Percentiles rank a stretch among this genome's conserved stretches.
These are phyloP conservation scores for Propithecus coquereli DNA, from an alignment of 2,113 vertebrate genomes.

Conservation along the genomic window DNA sequence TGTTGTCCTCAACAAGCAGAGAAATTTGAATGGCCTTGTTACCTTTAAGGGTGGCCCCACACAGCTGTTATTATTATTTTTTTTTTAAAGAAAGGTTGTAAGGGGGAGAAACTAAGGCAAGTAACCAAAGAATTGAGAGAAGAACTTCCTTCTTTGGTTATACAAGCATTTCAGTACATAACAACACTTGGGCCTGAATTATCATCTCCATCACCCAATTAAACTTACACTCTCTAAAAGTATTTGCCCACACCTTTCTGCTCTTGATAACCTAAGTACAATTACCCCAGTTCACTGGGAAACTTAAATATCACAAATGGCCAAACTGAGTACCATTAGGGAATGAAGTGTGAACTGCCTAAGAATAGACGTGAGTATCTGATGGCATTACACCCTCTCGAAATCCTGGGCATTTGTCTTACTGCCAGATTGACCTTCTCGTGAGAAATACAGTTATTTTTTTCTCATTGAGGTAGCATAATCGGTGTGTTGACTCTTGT, in stretches of 20 bases:
- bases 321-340: background rate
- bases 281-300: background rate
- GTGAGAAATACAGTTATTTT: constrained; percentile 61
- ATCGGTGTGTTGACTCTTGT: constrained; percentile 64
- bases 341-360: background rate
- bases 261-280: background rate
- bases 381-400: background rate
- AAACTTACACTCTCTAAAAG: background rate
- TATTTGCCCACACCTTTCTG: background rate
- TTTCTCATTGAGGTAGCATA: constrained; percentile 45
- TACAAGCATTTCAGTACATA: background rate
- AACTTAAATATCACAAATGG: constrained; percentile 22
- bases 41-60: background rate
- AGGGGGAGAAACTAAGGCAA: background rate
- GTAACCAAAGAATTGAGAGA: background rate
- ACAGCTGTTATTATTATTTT: background rate
- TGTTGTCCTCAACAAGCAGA: background rate
- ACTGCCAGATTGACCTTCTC: constrained; percentile 58
- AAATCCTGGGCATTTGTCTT: constrained; percentile 51
- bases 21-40: background rate
- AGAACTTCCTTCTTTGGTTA: background rate
- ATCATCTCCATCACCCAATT: background rate
- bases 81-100: background rate
- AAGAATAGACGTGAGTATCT: constrained; percentile 33
- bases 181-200: background rate